Percentiles rank a stretch among this genome's conserved stretches.
Evolutionary conservation across 2,113 vertebrate genomes (phyloP).

Genomic region (Isichthys henryi): DNA sequence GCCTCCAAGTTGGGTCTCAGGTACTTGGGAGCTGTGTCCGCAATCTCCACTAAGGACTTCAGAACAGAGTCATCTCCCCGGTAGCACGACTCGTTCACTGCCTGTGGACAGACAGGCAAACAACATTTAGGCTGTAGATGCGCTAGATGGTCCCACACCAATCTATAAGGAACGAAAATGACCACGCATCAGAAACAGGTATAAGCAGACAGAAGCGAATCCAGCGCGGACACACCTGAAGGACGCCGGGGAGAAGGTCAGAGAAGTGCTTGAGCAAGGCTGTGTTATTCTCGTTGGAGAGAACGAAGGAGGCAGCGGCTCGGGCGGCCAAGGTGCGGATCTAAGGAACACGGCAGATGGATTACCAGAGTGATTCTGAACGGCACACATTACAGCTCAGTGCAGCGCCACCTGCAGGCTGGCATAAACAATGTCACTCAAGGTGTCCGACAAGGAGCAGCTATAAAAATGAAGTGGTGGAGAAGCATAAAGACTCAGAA

Average conservation of each 20-base stretch:
- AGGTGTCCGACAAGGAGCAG: background rate
- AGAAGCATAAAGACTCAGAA: background rate
- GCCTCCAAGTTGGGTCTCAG: constrained; percentile 88
- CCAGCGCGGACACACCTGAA: constrained; percentile 68
- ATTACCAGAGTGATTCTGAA: background rate
- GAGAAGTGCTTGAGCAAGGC: constrained; percentile 91
- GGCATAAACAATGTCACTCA: background rate
- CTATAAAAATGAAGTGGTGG: background rate
- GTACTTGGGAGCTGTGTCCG: constrained; percentile 93
- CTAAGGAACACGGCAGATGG: constrained; percentile 43
- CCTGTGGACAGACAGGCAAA: constrained; percentile 53
- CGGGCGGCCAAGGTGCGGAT: constrained; percentile 84
- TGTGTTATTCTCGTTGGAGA: constrained; percentile 87
- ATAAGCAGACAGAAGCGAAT: background rate
- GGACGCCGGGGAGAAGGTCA: constrained; percentile 85
- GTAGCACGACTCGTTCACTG: constrained; percentile 91
- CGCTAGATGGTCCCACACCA: background rate
- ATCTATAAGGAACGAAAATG: background rate
- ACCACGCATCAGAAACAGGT: background rate
- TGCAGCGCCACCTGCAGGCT: background rate
- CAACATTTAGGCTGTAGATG: background rate
- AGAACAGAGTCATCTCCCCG: constrained; percentile 91
- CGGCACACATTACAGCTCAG: background rate
- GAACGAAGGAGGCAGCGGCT: constrained; percentile 87
- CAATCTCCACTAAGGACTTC: constrained; percentile 94